Conservation (phyloP, 2,797 vertebrate genomes). For the Sphenopsis melanotis region DNA sequence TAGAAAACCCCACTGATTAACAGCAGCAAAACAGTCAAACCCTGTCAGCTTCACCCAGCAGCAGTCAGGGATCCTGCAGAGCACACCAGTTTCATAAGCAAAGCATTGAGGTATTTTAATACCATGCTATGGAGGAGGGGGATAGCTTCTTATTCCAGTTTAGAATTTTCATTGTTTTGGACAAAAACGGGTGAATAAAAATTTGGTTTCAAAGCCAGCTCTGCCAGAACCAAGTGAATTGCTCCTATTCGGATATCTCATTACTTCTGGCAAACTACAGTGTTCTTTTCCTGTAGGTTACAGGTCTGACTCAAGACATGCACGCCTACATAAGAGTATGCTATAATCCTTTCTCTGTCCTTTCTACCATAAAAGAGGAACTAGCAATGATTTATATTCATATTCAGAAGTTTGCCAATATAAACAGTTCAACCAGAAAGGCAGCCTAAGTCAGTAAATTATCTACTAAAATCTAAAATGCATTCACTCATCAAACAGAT, state of each 20-base stretch:
- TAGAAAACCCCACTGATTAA: not conserved
- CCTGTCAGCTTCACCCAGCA: not conserved
- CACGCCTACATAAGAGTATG: not conserved
- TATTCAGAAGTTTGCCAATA: not conserved
- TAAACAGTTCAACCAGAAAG: not conserved
- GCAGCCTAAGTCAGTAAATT: not conserved
- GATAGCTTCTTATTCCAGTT: not conserved
- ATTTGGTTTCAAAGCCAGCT: not conserved
- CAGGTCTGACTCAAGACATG: not conserved
- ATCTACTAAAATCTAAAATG: not conserved
- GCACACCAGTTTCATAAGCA: not conserved
- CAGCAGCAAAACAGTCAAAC: not conserved
- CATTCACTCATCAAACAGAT: not conserved
- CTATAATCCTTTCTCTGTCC: not conserved
- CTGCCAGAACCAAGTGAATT: not conserved
- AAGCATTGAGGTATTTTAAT: not conserved
- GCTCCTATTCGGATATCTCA: not conserved
- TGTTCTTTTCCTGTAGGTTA: not conserved
- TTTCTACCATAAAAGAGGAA: not conserved
- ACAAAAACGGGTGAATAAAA: not conserved
- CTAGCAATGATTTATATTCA: not conserved
- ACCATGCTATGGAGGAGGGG: not conserved
- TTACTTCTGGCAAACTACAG: not conserved
- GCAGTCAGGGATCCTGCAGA: not conserved
- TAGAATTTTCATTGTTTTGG: not conserved